Conservation (phyloP, 2,113 vertebrate genomes). For the Amazona vittata region DNA sequence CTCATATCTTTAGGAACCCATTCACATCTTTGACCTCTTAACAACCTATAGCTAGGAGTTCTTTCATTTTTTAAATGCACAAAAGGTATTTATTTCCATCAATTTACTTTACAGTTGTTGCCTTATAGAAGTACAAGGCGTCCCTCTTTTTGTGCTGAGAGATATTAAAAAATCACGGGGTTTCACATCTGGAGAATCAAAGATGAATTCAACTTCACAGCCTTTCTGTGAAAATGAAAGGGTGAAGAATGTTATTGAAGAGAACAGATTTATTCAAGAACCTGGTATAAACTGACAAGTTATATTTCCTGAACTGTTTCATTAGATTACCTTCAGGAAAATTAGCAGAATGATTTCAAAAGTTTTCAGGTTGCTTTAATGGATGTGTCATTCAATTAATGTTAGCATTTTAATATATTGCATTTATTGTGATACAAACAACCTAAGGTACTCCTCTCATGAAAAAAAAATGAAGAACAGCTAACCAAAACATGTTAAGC, state of each 20-base stretch:
- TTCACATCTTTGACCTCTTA: not conserved
- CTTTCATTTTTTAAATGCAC: not conserved
- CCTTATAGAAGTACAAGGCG: not conserved
- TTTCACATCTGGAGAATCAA: not conserved
- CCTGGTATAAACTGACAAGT: not conserved
- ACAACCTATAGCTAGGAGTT: not conserved
- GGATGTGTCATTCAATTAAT: not conserved
- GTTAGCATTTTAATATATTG: constrained; percentile 3
- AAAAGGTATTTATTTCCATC: not conserved
- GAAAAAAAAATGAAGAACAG: not conserved
- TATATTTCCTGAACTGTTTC: not conserved
- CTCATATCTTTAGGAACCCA: not conserved
- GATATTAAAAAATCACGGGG: not conserved
- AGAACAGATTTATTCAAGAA: not conserved
- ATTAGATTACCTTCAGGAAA: not conserved
- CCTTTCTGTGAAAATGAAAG: not conserved
- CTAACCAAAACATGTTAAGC: constrained; percentile 5
- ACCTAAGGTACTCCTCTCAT: not conserved
- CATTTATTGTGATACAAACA: not conserved
- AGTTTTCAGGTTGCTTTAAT: constrained; percentile 37
- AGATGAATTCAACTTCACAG: not conserved
- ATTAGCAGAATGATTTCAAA: not conserved
- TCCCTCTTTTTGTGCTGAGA: not conserved
- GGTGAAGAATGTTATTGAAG: not conserved
- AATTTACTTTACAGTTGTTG: not conserved